phyloP scores from a whole-genome alignment of 2,113 vertebrate genomes.

The Eulacestoma nigropectus region DNA sequence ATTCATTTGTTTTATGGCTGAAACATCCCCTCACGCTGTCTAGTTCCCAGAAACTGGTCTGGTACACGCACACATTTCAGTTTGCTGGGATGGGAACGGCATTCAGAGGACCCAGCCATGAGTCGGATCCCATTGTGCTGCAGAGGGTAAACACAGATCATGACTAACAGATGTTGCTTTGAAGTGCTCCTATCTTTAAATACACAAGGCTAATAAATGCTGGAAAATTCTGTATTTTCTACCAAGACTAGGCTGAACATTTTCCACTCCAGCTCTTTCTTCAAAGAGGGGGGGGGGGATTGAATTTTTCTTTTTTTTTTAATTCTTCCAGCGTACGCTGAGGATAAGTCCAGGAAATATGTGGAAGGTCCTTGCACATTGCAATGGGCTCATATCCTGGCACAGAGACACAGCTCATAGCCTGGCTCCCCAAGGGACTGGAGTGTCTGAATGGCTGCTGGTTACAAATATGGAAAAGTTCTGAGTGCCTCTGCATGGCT shows the following conservation, averaged over 20 bases:
- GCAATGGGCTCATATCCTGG: not conserved
- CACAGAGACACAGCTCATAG: not conserved
- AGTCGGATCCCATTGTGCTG: not conserved
- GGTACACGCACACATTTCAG: not conserved
- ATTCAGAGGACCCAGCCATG: not conserved
- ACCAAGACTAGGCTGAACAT: not conserved
- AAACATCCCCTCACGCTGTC: not conserved
- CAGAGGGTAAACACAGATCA: not conserved
- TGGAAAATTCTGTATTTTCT: conserved; percentile 10
- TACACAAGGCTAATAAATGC: not conserved
- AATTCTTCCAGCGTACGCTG: not conserved
- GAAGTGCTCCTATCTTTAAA: conserved; percentile 36
- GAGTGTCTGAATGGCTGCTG: not conserved
- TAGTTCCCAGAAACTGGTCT: not conserved
- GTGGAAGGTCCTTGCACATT: not conserved
- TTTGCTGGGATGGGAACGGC: not conserved
- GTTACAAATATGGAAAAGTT: not conserved
- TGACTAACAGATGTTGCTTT: conserved; percentile 44
- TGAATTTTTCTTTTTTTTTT: no score
- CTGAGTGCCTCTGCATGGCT: not conserved
- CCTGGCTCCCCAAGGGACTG: not conserved
- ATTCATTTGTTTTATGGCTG: not conserved
- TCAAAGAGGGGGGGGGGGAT: not conserved
- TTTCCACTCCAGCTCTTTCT: conserved; percentile 23
- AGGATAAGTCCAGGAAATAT: not conserved